Percentiles rank a stretch among this genome's conserved stretches.
Evolutionary conservation across 2,113 vertebrate genomes (phyloP).

Genomic region (Himantopus leucocephalus): DNA sequence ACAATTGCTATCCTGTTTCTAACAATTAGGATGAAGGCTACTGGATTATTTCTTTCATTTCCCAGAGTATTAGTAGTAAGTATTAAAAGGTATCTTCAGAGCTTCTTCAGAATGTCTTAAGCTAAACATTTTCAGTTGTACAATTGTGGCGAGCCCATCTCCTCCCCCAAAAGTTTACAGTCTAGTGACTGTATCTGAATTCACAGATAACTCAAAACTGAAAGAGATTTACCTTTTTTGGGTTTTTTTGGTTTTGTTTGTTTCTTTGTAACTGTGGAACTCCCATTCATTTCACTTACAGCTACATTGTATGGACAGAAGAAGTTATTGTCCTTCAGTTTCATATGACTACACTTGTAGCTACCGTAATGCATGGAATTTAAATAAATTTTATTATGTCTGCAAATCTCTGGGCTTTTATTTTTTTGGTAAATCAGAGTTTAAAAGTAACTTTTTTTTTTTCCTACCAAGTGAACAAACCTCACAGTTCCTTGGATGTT

Average conservation of each 20-base stretch:
- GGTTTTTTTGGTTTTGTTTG: neutral
- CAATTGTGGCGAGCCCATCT: constrained; percentile 24
- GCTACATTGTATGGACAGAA: constrained; percentile 70
- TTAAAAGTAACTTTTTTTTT: constrained; percentile 2
- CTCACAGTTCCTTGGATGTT: constrained; percentile 44
- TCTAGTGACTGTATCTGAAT: constrained; percentile 45
- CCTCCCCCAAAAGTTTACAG: constrained; percentile 57
- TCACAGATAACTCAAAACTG: constrained; percentile 47
- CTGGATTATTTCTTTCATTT: neutral
- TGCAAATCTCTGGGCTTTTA: constrained; percentile 76
- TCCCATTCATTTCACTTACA: constrained; percentile 72
- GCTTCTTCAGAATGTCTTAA: constrained; percentile 52
- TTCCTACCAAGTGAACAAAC: constrained; percentile 12
- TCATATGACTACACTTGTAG: constrained; percentile 72
- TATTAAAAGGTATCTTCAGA: constrained; percentile 13
- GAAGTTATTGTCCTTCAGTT: constrained; percentile 72
- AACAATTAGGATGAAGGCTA: constrained; percentile 25
- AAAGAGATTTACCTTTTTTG: constrained; percentile 26
- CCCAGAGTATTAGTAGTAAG: constrained; percentile 7
- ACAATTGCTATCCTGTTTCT: constrained; percentile 31
- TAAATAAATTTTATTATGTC: constrained; percentile 79
- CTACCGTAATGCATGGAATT: constrained; percentile 78
- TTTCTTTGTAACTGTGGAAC: constrained; percentile 72
- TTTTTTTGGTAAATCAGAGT: constrained; percentile 60
- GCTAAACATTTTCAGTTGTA: constrained; percentile 25